Evolutionary conservation across 92 coral and sea anemone genomes (phyloP).

Genomic region (Porites cylindrica): DNA sequence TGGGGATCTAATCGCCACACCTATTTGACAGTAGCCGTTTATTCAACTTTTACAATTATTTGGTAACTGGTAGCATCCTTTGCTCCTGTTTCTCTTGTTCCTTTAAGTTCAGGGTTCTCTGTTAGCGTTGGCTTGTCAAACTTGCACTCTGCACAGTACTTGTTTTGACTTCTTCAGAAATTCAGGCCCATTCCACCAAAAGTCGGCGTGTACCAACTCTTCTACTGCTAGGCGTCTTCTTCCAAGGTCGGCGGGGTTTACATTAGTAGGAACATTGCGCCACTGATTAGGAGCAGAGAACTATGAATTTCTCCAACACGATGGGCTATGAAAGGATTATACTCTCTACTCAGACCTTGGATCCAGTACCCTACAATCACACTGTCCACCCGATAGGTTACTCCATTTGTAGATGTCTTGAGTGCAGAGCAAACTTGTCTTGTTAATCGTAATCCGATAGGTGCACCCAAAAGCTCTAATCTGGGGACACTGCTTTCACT

Average conservation of each 20-base stretch:
- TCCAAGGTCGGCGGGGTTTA: conserved; percentile 72
- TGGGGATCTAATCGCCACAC: conserved; percentile 61
- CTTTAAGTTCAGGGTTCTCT: conserved; percentile 14
- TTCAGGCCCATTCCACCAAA: conserved; percentile 71
- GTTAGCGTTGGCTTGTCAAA: conserved; percentile 33
- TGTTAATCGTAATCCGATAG: conserved; percentile 41
- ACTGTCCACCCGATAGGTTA: conserved; percentile 63
- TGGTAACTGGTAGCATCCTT: conserved; percentile 16
- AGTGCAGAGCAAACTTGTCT: conserved; percentile 55
- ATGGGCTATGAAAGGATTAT: conserved; percentile 50
- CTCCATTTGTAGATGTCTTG: conserved; percentile 17
- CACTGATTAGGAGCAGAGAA: conserved; percentile 69
- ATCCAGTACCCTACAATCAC: conserved; percentile 45
- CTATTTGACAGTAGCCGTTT: conserved; percentile 1
- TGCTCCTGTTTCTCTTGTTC: conserved; percentile 14
- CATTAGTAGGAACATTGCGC: conserved; percentile 68
- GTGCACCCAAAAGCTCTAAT: conserved; percentile 56
- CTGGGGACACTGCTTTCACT: conserved; percentile 71
- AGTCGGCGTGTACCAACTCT: conserved; percentile 41
- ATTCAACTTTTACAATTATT: conserved; percentile 14
- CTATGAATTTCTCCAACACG: conserved; percentile 59
- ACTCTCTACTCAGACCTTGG: conserved; percentile 39
- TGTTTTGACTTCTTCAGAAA: conserved; percentile 47
- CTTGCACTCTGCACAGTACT: conserved; percentile 37
- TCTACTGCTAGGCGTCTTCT: conserved; percentile 51